Evolutionary conservation across 2,113 vertebrate species (phyloP), one percentile per base, ranked within the genome.

Genomic region (Emydura subglobosa): DNA sequence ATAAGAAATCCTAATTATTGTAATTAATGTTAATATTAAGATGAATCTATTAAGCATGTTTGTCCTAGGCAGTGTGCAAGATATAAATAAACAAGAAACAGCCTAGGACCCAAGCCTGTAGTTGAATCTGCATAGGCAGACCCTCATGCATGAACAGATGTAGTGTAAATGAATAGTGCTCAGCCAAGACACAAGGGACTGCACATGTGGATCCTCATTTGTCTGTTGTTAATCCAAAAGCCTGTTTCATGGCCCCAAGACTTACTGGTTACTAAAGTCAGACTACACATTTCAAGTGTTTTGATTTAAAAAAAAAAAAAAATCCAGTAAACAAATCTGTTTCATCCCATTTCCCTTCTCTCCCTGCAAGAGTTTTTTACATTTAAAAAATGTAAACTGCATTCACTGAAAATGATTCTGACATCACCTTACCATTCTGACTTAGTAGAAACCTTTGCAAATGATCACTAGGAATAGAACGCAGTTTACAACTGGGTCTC

Each of bases 381-480:
- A 0, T 47, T 54, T 49, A 54, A 59, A 78, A 93, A 84, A 34
- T 53, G 82, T 92, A 44, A 19, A 81, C 95, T 79, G 85, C 78
- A 92, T 84, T 83, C n/a, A 16, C 82, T 90, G 3, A 61, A 86
- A 39, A 91, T 49, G n/a, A 50, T 82, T 91, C 34, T 91, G 83
- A 84, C 55, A 42, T 78, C 27, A 84, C n/a, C 1, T 0, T 86
- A 3, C 83, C 59, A 34, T 68, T 5, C 10, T 22, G 39, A 27
- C 55, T 7, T 3, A 68, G 50, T 5, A 82, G 80, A 82, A 87
- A 9, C 65, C 19, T 39, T 17, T 49, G 72, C 94, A 61, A 49
- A 93, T 92, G 94, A 81, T 82, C 16, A 2, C 83, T 51, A 94
- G 88, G 79, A 88, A 53, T 49, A 86, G 78, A 93, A 88, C 84